phyloP scores from a whole-genome alignment of 2,888 invertebrate genomes.

The Platycheirus albimanus region DNA sequence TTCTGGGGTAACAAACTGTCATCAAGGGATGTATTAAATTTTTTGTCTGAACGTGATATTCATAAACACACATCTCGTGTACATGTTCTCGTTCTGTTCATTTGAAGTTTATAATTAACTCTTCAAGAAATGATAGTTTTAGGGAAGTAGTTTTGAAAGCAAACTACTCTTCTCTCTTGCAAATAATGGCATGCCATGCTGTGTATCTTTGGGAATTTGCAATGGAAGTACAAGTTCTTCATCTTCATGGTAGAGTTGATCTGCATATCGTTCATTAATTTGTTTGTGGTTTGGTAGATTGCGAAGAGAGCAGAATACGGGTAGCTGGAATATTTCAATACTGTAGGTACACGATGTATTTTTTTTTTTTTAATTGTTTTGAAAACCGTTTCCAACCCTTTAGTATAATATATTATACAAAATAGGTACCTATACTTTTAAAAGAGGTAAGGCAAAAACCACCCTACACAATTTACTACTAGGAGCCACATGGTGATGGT shows the following conservation, averaged over 20 bases:
- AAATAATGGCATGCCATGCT: not conserved
- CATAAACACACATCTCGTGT: not conserved
- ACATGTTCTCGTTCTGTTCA: not conserved
- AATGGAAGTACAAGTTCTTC: not conserved
- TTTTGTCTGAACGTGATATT: not conserved
- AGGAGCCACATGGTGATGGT: too few species aligned
- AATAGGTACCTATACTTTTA: too few species aligned
- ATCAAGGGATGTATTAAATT: not conserved
- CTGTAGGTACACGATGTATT: too few species aligned
- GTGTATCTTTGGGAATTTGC: not conserved
- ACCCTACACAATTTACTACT: too few species aligned
- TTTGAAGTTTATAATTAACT: conserved; percentile 16
- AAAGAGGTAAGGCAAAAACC: too few species aligned
- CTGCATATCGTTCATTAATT: too few species aligned
- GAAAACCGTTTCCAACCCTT: too few species aligned
- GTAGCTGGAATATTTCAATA: too few species aligned
- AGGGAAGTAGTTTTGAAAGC: not conserved
- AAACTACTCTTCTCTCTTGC: conserved; percentile 2
- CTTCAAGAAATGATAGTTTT: not conserved
- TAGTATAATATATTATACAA: too few species aligned
- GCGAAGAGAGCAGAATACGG: not conserved
- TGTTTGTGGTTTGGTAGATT: too few species aligned
- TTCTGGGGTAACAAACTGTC: not conserved
- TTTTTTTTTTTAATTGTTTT: too few species aligned
- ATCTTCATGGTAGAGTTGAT: too few species aligned